Evolutionary conservation across 2,113 vertebrate genomes (phyloP), one percentile per base, ranked within the genome.

Genomic region (Planiliza haematocheilus): DNA sequence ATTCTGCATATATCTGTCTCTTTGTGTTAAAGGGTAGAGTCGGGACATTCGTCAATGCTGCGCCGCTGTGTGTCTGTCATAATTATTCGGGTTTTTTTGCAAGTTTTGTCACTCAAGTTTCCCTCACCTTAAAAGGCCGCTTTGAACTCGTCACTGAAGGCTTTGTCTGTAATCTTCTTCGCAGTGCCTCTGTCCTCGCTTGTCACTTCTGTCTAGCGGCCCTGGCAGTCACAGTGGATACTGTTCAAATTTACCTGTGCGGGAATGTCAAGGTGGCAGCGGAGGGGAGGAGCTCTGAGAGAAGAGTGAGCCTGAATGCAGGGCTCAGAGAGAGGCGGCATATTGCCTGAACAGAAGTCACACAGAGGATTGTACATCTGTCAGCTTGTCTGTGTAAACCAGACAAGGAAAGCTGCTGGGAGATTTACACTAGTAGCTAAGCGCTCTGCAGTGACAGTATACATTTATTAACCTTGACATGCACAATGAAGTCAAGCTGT

Each of bases 121-220:
- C 50, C 53, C 49, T 59, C 58, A 62, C 41, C 58, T 17, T 10
- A 72, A 78, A 53, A 69, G 64, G 74, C 51, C 55, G 70, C 79
- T 84, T 77, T 85, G 74, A 85, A 85, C 57, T 79, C 30, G 38
- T 83, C 79, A 70, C 52, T 42, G 50, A 37, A 69, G 56, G 70
- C 73, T 83, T 49, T 81, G 48, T 74, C 58, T 58, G 60, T 77
- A 83, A 86, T 81, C 68, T 59, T 18, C 70, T 17, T 50, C 75
- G 20, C 58, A 56, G 56, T 51, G 73, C 55, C 13, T 60, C 81
- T 62, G 81, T 85, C 59, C 50, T 37, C 51, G 34, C 51, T 77
- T 74, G 77, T 77, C 86, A 71, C 64, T 57, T 81, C 79, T 37
- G 59, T 71, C 49, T 51, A 37, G 34, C 7, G 2, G 60, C 41